Evolutionary conservation across 2,888 invertebrate species (phyloP).

Genomic region (Zygothrica quintamaculata): DNA sequence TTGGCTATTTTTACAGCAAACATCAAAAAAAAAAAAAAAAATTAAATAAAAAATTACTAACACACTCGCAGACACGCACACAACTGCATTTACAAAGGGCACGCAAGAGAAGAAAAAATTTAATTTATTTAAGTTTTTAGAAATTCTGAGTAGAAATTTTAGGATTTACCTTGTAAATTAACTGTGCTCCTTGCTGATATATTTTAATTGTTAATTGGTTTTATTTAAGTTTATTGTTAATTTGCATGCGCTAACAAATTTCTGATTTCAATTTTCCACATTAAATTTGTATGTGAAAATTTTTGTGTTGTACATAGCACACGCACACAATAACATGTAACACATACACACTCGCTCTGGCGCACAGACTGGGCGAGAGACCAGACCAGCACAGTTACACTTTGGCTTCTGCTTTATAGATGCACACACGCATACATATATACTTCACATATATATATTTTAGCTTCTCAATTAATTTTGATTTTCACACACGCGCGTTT

Average conservation of each 20-base stretch:
- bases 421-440: constrained; percentile 21
- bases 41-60: constrained; percentile 33
- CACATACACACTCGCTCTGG: constrained; percentile 33
- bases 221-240: constrained; percentile 48
- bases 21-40: constrained; percentile 66
- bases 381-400: constrained; percentile 53
- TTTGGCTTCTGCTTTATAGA: constrained; percentile 55
- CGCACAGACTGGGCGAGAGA: constrained; percentile 42
- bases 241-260: constrained; percentile 35
- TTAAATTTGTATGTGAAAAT: constrained; percentile 52
- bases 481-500: constrained; percentile 71
- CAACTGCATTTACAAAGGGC: constrained; percentile 49
- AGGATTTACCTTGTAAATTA: constrained; percentile 45
- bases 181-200: constrained; percentile 8
- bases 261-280: constrained; percentile 52
- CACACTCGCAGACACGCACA: constrained; percentile 32
- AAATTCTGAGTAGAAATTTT: constrained; percentile 29
- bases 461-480: constrained; percentile 67
- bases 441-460: constrained; percentile 45
- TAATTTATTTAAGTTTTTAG: constrained; percentile 31
- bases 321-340: constrained; percentile 16
- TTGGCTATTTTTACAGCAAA: constrained; percentile 74
- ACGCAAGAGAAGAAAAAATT: constrained; percentile 45
- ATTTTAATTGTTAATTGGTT: constrained; percentile 18
- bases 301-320: constrained; percentile 49